Percentiles rank a stretch among this genome's conserved stretches.
phyloP scores from a whole-genome alignment of 1,140 invertebrate species.

The Brachionus angularis region DNA sequence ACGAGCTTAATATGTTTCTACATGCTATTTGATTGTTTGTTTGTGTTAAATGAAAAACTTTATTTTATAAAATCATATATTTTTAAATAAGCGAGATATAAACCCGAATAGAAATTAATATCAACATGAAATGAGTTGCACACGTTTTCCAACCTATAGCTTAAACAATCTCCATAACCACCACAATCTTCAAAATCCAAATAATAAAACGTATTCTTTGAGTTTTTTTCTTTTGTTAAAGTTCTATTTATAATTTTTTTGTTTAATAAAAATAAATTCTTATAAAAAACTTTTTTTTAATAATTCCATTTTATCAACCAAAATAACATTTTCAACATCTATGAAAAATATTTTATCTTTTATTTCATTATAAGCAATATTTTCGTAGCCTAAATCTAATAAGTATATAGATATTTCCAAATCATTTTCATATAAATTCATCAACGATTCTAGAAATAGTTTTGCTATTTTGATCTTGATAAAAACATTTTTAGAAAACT shows the following conservation, averaged over 20 bases:
- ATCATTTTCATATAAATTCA: not conserved
- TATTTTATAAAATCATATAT: too few species aligned
- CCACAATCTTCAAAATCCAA: conserved; percentile 22
- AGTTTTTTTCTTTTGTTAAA: too few species aligned
- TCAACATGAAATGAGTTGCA: conserved; percentile 11
- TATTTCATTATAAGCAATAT: conserved; percentile 27
- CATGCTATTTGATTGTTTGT: too few species aligned
- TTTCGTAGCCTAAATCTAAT: conserved; percentile 20
- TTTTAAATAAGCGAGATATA: not conserved
- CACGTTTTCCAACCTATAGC: not conserved
- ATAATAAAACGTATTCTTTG: not conserved
- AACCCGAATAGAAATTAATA: conserved; percentile 41
- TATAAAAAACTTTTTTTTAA: not conserved
- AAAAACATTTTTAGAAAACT: not conserved
- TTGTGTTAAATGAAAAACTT: too few species aligned
- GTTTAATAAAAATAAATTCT: too few species aligned
- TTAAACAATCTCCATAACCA: conserved; percentile 17
- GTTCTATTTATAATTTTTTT: too few species aligned
- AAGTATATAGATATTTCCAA: conserved; percentile 11
- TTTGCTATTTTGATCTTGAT: conserved; percentile 24
- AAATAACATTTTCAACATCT: conserved; percentile 28
- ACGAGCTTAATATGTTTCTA: conserved; percentile 22
- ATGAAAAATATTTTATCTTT: conserved; percentile 29
- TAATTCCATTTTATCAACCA: conserved; percentile 1
- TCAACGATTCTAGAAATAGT: not conserved